phyloP scores from a whole-genome alignment of 2,113 vertebrate species.

The Redunca redunca region DNA sequence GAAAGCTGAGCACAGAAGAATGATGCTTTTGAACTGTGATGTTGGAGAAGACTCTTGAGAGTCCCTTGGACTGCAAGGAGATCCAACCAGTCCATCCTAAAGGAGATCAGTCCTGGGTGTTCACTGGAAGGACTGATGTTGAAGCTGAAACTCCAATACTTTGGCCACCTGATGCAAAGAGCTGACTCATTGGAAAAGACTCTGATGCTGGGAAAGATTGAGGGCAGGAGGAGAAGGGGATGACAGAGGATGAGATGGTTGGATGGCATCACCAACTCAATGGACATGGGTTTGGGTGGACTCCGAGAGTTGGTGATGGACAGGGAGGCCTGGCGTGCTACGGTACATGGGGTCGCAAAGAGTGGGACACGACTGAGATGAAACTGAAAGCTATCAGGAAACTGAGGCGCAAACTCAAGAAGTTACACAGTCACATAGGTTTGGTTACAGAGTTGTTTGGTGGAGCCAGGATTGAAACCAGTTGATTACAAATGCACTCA shows the following conservation, averaged over 20 bases:
- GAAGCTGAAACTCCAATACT: neutral
- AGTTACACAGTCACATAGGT: neutral
- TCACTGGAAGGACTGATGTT: neutral
- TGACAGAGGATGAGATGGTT: neutral
- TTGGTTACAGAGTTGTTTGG: neutral
- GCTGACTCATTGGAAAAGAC: neutral
- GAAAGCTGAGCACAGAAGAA: neutral
- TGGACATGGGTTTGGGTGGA: neutral
- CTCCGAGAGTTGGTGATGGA: neutral
- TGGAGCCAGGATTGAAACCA: neutral
- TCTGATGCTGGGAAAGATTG: neutral
- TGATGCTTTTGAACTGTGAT: neutral
- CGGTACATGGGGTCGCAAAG: fast-evolving
- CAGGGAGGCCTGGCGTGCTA: neutral
- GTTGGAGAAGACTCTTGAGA: neutral
- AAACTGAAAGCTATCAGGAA: neutral
- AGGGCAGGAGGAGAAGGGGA: neutral
- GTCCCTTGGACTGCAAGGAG: neutral
- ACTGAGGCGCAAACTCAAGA: neutral
- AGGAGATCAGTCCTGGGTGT: neutral
- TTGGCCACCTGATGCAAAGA: neutral
- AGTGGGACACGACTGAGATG: fast-evolving
- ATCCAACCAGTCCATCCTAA: neutral
- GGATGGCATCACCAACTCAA: neutral
- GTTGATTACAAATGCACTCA: neutral